These are phyloP conservation scores for Sogatella furcifera DNA, from an alignment of 1,140 invertebrate genomes.

Conservation along the genomic window DNA sequence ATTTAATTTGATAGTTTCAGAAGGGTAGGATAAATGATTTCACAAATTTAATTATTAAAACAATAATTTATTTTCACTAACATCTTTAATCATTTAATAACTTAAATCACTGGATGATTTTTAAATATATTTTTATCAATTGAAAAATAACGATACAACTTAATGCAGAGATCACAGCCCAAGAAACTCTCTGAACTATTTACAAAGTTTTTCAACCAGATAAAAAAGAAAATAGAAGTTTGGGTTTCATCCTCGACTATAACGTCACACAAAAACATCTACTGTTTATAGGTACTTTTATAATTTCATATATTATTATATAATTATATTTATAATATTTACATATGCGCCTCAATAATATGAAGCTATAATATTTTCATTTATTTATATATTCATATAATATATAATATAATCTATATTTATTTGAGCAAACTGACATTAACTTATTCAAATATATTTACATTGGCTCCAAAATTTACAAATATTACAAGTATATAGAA, in stretches of 20 bases:
- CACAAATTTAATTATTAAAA: not conserved
- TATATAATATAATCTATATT: slow-evolving; percentile 22
- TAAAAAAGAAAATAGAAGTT: slow-evolving; percentile 22
- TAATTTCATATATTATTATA: too few relatives aligned
- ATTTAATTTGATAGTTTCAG: too few relatives aligned
- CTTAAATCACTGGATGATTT: slow-evolving; percentile 28
- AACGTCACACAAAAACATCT: slow-evolving; percentile 24
- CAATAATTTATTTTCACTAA: slow-evolving; percentile 22
- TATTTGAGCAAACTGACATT: slow-evolving; percentile 26
- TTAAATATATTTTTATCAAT: slow-evolving; percentile 26
- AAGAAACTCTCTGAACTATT: slow-evolving; percentile 27
- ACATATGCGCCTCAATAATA: slow-evolving; percentile 13
- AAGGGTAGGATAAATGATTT: not conserved
- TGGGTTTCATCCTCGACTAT: slow-evolving; percentile 21
- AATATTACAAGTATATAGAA: slow-evolving; percentile 12
- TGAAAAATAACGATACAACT: slow-evolving; percentile 27
- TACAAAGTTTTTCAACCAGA: slow-evolving; percentile 24
- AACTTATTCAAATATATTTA: slow-evolving; percentile 21
- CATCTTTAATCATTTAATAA: slow-evolving; percentile 27
- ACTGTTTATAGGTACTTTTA: slow-evolving; percentile 13
- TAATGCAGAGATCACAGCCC: slow-evolving; percentile 28
- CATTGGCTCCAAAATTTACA: slow-evolving; percentile 15
- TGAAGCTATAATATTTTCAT: slow-evolving; percentile 2
- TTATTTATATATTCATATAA: slow-evolving; percentile 14
- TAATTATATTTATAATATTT: slow-evolving; percentile 16